These are phyloP conservation scores for Lepus europaeus DNA, from an alignment of 2,113 vertebrate genomes.

Conservation along the genomic window DNA sequence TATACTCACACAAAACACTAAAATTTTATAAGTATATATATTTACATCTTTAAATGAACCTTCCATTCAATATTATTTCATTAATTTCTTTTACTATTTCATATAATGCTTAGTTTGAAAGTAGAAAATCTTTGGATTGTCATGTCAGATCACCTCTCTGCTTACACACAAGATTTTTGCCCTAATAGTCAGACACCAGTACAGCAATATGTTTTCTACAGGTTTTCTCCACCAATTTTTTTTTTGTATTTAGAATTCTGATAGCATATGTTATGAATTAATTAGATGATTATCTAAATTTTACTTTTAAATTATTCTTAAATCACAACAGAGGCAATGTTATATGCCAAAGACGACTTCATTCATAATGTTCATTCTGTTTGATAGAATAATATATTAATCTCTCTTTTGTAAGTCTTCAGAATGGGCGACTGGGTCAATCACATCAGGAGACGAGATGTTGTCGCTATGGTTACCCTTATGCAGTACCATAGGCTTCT, in stretches of 20 bases:
- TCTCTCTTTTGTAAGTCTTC: neutral
- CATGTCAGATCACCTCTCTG: neutral
- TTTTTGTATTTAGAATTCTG: neutral
- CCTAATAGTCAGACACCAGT: neutral
- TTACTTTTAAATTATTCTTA: conserved; percentile 9
- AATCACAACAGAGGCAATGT: neutral
- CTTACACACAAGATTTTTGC: neutral
- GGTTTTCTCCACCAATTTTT: neutral
- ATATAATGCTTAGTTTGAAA: conserved; percentile 9
- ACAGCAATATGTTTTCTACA: neutral
- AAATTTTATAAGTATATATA: neutral
- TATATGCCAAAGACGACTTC: neutral
- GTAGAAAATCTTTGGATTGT: neutral
- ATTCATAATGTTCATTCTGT: neutral
- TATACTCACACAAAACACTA: neutral
- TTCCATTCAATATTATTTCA: neutral
- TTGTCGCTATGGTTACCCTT: neutral
- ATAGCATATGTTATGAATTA: neutral
- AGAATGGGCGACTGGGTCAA: neutral
- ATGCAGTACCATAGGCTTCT: neutral
- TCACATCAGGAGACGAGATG: neutral
- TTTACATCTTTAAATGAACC: neutral
- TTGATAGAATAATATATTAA: neutral
- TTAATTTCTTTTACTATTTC: neutral
- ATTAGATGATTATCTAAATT: neutral